These are phyloP conservation scores for Drosophila watanabei DNA, from an alignment of 1,140 invertebrate genomes.

Conservation along the genomic window DNA sequence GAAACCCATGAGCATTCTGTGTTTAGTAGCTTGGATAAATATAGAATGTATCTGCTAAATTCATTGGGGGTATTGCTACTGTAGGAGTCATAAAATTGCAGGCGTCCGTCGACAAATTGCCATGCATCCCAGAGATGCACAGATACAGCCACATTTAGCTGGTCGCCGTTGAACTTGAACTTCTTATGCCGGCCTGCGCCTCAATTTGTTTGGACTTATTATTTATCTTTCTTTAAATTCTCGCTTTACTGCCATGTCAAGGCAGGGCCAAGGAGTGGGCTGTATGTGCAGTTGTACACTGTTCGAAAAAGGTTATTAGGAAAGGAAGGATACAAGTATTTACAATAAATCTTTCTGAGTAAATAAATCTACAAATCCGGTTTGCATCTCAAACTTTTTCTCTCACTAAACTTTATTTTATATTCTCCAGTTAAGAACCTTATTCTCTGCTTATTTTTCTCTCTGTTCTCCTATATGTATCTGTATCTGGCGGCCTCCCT, in stretches of 20 bases:
- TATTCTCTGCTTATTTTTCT: background rate
- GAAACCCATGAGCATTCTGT: conserved; percentile 6
- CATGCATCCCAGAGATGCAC: conserved; percentile 10
- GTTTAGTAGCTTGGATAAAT: conserved; percentile 49
- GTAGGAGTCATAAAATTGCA: conserved; percentile 61
- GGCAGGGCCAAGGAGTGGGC: conserved; percentile 35
- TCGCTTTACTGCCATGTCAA: conserved; percentile 78
- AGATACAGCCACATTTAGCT: conserved; percentile 47
- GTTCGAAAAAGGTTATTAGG: background rate
- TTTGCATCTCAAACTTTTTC: background rate
- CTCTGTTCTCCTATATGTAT: background rate
- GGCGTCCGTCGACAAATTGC: conserved; percentile 70
- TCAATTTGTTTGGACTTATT: conserved; percentile 72
- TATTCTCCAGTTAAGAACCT: too few relatives aligned
- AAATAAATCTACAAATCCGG: too few relatives aligned
- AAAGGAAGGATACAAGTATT: background rate
- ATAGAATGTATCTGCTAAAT: conserved; percentile 59
- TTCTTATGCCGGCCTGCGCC: conserved; percentile 60
- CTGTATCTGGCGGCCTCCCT: conserved; percentile 27
- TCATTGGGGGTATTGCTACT: conserved; percentile 70
- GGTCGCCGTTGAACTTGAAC: conserved; percentile 76
- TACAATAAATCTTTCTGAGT: background rate
- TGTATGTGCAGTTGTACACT: conserved; percentile 16
- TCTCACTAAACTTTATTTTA: background rate
- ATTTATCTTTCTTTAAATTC: conserved; percentile 80